These are phyloP conservation scores for Hylaeus anthracinus DNA, from an alignment of 1,140 invertebrate genomes.

Conservation along the genomic window DNA sequence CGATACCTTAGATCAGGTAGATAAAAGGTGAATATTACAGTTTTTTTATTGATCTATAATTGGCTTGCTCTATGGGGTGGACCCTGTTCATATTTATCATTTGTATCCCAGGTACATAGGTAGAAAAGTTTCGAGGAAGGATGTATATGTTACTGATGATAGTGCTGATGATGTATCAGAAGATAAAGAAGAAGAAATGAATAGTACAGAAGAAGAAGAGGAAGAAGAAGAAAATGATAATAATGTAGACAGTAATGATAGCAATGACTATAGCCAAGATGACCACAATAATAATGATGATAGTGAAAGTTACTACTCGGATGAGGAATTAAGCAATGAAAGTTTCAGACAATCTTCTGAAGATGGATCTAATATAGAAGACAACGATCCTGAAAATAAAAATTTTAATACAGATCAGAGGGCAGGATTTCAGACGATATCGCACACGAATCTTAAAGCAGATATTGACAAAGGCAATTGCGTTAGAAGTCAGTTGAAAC, in stretches of 20 bases:
- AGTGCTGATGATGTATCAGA: slow-evolving; percentile 56
- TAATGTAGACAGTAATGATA: slow-evolving; percentile 54
- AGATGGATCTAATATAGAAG: slow-evolving; percentile 41
- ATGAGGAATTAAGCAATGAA: slow-evolving; percentile 61
- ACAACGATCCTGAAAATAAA: slow-evolving; percentile 56
- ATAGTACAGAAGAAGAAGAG: slow-evolving; percentile 67
- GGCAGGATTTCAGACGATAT: slow-evolving; percentile 81
- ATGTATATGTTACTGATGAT: slow-evolving; percentile 70
- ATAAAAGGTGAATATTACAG: slow-evolving; percentile 77
- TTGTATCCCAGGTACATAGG: slow-evolving; percentile 84
- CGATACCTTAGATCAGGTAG: slow-evolving; percentile 85
- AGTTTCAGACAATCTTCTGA: slow-evolving; percentile 63
- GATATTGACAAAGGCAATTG: slow-evolving; percentile 89
- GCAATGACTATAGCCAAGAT: slow-evolving; percentile 50
- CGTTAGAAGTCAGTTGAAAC: slow-evolving; percentile 87
- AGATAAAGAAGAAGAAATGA: slow-evolving; percentile 64
- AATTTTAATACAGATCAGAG: slow-evolving; percentile 70
- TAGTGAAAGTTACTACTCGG: slow-evolving; percentile 61
- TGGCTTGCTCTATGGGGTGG: too few relatives aligned
- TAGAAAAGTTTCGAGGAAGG: slow-evolving; percentile 84
- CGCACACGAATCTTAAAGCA: slow-evolving; percentile 81
- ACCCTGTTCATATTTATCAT: too few relatives aligned
- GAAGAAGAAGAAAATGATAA: slow-evolving; percentile 45
- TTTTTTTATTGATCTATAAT: slow-evolving; percentile 10
- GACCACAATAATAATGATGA: slow-evolving; percentile 53